Percentiles rank a stretch among this genome's conserved stretches.
Evolutionary conservation across 2,797 vertebrate species (phyloP).

Genomic region (Urosaurus nigricauda): DNA sequence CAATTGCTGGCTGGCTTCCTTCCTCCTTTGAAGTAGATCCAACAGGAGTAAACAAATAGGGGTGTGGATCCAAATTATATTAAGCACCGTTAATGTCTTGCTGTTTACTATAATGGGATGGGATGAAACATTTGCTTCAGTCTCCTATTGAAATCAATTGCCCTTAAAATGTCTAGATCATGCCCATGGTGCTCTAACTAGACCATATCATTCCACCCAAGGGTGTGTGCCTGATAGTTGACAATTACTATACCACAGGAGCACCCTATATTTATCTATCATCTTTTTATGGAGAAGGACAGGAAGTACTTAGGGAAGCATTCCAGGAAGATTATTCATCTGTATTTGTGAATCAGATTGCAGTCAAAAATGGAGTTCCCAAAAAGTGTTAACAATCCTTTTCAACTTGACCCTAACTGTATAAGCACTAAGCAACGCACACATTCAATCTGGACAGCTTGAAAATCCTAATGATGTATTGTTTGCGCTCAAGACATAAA

Average conservation of each 20-base stretch:
- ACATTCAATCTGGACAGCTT: conserved; percentile 43
- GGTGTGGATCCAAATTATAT: not conserved
- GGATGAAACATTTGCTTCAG: not conserved
- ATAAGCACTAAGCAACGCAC: conserved; percentile 46
- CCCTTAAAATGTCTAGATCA: not conserved
- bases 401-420: conserved; percentile 50
- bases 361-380: conserved; percentile 77
- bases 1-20: not conserved
- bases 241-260: conserved; percentile 71
- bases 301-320: conserved; percentile 79
- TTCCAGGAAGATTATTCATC: conserved; percentile 77
- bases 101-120: not conserved
- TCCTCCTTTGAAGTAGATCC: conserved; percentile 6
- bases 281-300: conserved; percentile 69
- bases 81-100: not conserved
- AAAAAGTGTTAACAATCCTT: conserved; percentile 71
- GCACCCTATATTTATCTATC: conserved; percentile 57
- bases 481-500: not conserved
- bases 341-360: conserved; percentile 78
- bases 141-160: not conserved
- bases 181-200: conserved; percentile 17
- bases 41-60: conserved; percentile 30
- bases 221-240: conserved; percentile 58
- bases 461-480: conserved; percentile 29
- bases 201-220: conserved; percentile 52